Base-by-base conservation (phyloP, 2,797 vertebrate genomes). In the Brachyalestes nurse region DNA sequence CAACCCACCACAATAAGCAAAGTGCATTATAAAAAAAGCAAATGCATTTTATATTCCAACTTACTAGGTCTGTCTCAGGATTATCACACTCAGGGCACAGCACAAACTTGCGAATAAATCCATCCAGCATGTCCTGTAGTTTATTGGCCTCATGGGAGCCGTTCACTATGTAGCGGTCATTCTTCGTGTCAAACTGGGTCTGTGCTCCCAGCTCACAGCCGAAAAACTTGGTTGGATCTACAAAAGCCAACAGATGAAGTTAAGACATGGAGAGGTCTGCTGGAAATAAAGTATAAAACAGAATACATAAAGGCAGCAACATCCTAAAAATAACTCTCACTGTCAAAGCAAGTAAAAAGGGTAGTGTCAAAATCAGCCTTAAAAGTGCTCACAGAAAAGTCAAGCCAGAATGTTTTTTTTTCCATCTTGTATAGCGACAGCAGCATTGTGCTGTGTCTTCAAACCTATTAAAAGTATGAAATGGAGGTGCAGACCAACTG, bases 111-210 rank as follows among this genome's bases (percentile, higher is more conserved):
- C 96, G 96, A 96, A 99, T 98, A 95, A 99, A 99, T 94, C 97
- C 97, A 95, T 99, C 98, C 92, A 99, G 96, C 97, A 99, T 99
- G 95, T 99, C 98, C 95, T 99, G 97, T 95, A 99, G 93, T 95
- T 99, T 99, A 95, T 98, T 99, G 92, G 97, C 97, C 97, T 99
- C 98, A 89, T 99, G 97, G 96, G 98, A 99, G 94, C 97, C 98
- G 91, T 98, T 99, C 96, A 99, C 98, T 96, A 98, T 99, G 96
- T 96, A 99, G 93, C 97, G 97, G 95, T 99, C 97, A 93, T 99
- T 99, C 96, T 99, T 99, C 94, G 95, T 91, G 96, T 99, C 98
- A 96, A 99, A 99, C 97, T 99, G 98, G 95, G 98, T 99, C 96
- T 99, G 97, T 90, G 97, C 98, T 89, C 98, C 98, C 92, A 99